phyloP scores from a whole-genome alignment of 2,888 invertebrate species.

The Euzetes globulus region DNA sequence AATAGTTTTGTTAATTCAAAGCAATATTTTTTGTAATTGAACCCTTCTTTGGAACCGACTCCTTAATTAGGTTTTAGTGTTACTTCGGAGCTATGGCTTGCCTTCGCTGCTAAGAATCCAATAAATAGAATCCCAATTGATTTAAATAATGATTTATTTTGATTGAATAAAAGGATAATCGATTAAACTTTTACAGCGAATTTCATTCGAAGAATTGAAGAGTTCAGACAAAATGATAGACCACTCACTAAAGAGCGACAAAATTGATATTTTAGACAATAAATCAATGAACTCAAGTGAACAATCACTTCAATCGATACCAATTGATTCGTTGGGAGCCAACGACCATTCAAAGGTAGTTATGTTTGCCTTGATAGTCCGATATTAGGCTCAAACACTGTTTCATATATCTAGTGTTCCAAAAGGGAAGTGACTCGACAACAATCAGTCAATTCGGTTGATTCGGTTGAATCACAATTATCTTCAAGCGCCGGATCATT shows the following conservation, averaged over 20 bases:
- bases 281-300: conserved; percentile 29
- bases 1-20: background rate
- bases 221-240: background rate
- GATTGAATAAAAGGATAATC: background rate
- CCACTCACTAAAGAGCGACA: background rate
- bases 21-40: background rate
- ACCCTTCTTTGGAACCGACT: background rate
- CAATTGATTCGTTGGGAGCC: background rate
- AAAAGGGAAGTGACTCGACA: background rate
- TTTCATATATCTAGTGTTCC: background rate
- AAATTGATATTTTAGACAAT: conserved; percentile 9
- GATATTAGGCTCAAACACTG: background rate
- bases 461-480: conserved; percentile 11
- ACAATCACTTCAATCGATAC: conserved; percentile 5
- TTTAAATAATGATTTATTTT: background rate
- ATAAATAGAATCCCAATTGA: background rate
- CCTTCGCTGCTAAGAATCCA: background rate
- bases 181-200: background rate
- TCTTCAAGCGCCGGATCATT: conserved; percentile 31
- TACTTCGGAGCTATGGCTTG: background rate
- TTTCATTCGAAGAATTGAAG: background rate
- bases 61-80: background rate
- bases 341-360: conserved; percentile 3
- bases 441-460: background rate
- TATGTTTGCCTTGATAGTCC: background rate